phyloP scores from a whole-genome alignment of 2,888 invertebrate genomes.

The Drosophila neonasuta region DNA sequence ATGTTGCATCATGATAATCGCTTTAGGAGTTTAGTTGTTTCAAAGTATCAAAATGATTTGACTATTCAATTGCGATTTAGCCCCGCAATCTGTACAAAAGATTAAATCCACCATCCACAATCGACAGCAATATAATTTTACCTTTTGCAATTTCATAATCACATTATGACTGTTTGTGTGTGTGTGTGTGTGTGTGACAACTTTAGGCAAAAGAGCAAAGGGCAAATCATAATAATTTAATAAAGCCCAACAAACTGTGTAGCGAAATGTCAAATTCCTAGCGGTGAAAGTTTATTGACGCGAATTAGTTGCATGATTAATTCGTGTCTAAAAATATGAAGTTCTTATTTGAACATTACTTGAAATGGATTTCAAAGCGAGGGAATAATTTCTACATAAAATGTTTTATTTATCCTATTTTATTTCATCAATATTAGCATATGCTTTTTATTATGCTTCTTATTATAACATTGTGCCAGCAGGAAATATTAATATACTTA shows the following conservation, averaged over 20 bases:
- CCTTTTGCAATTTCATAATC: conserved; percentile 4
- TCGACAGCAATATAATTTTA: not conserved
- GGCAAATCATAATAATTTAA: conserved; percentile 4
- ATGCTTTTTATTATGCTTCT: too few species aligned
- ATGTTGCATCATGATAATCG: conserved; percentile 23
- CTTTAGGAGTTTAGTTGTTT: conserved; percentile 10
- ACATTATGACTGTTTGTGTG: not conserved
- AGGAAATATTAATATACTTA: too few species aligned
- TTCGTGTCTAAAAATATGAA: too few species aligned
- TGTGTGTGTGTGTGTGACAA: not conserved
- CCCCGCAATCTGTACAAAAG: not conserved
- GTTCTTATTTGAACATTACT: too few species aligned
- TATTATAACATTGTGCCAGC: too few species aligned
- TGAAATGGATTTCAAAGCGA: too few species aligned
- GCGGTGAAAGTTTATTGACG: not conserved
- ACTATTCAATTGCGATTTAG: conserved; percentile 1
- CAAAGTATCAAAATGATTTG: not conserved
- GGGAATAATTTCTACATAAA: too few species aligned
- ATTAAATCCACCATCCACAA: not conserved
- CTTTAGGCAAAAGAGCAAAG: not conserved
- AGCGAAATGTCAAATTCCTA: not conserved
- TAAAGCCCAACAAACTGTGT: not conserved
- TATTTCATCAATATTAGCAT: too few species aligned
- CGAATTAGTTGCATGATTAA: too few species aligned
- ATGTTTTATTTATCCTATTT: too few species aligned